phyloP scores from a whole-genome alignment of 2,797 vertebrate genomes.

The Cyprinella venusta region DNA sequence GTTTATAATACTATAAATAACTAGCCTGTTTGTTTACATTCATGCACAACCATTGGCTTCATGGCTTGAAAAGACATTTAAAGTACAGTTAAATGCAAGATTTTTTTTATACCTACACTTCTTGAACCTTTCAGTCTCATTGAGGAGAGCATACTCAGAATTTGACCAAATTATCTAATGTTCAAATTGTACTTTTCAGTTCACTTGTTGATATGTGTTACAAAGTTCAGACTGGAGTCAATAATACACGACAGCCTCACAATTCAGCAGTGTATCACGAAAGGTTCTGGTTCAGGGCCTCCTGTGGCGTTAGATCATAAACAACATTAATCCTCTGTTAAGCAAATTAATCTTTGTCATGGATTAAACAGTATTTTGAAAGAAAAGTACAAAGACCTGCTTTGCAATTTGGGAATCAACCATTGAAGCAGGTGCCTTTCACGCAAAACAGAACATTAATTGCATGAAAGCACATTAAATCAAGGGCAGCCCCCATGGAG shows the following conservation, averaged over 20 bases:
- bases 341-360: constrained; percentile 37
- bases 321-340: constrained; percentile 42
- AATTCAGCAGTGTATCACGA: constrained; percentile 3
- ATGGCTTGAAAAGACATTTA: neutral
- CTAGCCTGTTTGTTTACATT: neutral
- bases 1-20: neutral
- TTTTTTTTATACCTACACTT: too few relatives aligned
- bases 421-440: constrained; percentile 38
- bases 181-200: neutral
- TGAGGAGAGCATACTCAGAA: neutral
- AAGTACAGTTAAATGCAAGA: neutral
- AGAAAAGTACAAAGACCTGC: constrained; percentile 6
- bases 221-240: constrained; percentile 25
- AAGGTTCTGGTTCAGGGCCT: constrained; percentile 27
- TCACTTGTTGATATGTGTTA: neutral
- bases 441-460: constrained; percentile 31
- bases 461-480: constrained; percentile 37
- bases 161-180: neutral
- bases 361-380: constrained; percentile 34
- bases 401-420: constrained; percentile 14
- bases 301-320: constrained; percentile 29
- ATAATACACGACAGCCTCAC: neutral
- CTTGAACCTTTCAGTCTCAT: neutral
- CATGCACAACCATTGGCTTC: neutral
- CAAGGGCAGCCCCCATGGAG: constrained; percentile 22